Evolutionary conservation across 1,140 invertebrate species (phyloP).

Genomic region (Dermatophagoides farinae): DNA sequence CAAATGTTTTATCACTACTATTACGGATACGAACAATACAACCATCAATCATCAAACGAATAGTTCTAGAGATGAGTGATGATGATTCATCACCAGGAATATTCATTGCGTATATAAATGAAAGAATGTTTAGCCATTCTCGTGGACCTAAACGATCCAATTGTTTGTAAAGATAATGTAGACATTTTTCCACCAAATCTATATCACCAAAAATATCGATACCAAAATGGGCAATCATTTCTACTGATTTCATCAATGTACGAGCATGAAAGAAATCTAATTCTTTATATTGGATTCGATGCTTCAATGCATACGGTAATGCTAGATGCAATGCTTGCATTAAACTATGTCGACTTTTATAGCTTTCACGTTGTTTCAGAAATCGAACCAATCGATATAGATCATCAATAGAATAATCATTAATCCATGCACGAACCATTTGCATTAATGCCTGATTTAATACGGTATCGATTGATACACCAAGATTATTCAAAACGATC

Average conservation of each 20-base stretch:
- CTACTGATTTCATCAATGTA: not conserved
- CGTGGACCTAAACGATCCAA: not conserved
- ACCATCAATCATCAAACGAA: too few species aligned
- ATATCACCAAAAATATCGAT: not conserved
- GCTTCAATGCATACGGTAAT: not conserved
- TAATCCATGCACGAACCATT: not conserved
- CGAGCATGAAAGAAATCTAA: not conserved
- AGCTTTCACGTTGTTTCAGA: not conserved
- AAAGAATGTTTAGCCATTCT: not conserved
- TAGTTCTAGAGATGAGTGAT: too few species aligned
- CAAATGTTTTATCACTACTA: not conserved
- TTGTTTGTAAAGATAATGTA: not conserved
- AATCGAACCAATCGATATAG: not conserved
- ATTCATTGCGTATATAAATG: not conserved
- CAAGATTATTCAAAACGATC: not conserved
- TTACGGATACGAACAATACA: not conserved
- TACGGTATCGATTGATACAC: not conserved
- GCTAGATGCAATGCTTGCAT: not conserved
- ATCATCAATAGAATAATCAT: conserved; percentile 2
- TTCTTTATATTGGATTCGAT: not conserved
- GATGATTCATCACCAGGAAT: not conserved
- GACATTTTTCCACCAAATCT: not conserved
- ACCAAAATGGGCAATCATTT: conserved; percentile 1
- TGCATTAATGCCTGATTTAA: not conserved
- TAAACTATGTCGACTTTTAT: not conserved